These are phyloP conservation scores for Drosophila nebulosa DNA, from an alignment of 1,140 invertebrate genomes.

Conservation along the genomic window DNA sequence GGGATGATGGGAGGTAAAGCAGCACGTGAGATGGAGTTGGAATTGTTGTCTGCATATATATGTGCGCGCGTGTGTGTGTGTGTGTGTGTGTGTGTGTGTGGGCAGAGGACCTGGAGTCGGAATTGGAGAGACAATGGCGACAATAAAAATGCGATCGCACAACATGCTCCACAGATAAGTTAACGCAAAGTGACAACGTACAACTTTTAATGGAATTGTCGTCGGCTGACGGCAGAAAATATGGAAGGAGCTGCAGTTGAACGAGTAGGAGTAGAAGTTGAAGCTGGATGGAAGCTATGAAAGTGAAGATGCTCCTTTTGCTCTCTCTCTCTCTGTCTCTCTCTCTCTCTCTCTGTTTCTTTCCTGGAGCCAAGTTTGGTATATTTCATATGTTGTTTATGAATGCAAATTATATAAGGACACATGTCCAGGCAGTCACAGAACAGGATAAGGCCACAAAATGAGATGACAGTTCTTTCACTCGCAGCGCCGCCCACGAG, in stretches of 20 bases:
- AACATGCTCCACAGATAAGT: slow-evolving; percentile 77
- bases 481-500: slow-evolving; percentile 43
- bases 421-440: slow-evolving; percentile 7
- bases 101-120: slow-evolving; percentile 20
- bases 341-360: slow-evolving; percentile 17
- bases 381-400: slow-evolving; percentile 11
- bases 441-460: slow-evolving; percentile 15
- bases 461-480: slow-evolving; percentile 8
- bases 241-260: slow-evolving; percentile 13
- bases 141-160: slow-evolving; percentile 79
- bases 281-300: slow-evolving; percentile 6
- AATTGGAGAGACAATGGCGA: slow-evolving; percentile 62
- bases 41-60: slow-evolving; percentile 11
- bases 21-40: slow-evolving; percentile 48
- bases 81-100: slow-evolving; percentile 44
- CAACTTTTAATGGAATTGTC: slow-evolving; percentile 80
- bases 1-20: background rate
- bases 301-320: too few relatives aligned
- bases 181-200: slow-evolving; percentile 79
- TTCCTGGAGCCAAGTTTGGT: slow-evolving; percentile 21
- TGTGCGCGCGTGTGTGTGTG: slow-evolving; percentile 24
- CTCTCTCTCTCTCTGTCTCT: too few relatives aligned
- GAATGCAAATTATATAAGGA: slow-evolving; percentile 14
- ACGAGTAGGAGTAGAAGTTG: background rate
- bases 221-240: slow-evolving; percentile 30